phyloP scores from a whole-genome alignment of 2,797 vertebrate genomes.

The Odontamblyopus rebecca region DNA sequence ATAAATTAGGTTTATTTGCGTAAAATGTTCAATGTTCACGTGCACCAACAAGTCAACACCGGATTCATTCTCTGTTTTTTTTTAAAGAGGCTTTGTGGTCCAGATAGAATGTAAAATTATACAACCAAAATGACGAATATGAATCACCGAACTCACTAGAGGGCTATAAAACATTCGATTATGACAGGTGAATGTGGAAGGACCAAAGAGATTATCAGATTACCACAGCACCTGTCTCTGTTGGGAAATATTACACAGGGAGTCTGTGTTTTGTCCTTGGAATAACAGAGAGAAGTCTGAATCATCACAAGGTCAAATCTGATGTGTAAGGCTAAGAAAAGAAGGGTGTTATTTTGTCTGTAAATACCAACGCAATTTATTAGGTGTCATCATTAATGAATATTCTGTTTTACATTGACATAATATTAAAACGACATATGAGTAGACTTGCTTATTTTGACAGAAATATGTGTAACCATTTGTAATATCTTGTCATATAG shows the following conservation, averaged over 20 bases:
- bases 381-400: background rate
- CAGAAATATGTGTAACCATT: too few species aligned
- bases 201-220: slow-evolving; percentile 5
- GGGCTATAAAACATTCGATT: background rate
- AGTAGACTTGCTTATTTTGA: too few species aligned
- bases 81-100: too few species aligned
- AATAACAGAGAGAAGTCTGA: background rate
- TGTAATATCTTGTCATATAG: too few species aligned
- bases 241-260: background rate
- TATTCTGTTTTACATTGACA: too few species aligned
- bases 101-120: too few species aligned
- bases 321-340: background rate
- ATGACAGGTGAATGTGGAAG: slow-evolving; percentile 8
- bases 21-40: too few species aligned
- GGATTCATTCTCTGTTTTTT: too few species aligned
- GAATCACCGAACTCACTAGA: background rate
- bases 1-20: too few species aligned
- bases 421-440: too few species aligned
- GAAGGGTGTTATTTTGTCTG: background rate
- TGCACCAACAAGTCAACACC: too few species aligned
- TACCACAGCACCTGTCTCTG: slow-evolving; percentile 3
- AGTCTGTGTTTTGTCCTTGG: slow-evolving; percentile 6
- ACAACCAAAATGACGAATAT: background rate
- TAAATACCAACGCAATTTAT: background rate
- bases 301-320: background rate